These are phyloP conservation scores for Lathronympha strigana DNA, from an alignment of 2,888 invertebrate species.

Conservation along the genomic window DNA sequence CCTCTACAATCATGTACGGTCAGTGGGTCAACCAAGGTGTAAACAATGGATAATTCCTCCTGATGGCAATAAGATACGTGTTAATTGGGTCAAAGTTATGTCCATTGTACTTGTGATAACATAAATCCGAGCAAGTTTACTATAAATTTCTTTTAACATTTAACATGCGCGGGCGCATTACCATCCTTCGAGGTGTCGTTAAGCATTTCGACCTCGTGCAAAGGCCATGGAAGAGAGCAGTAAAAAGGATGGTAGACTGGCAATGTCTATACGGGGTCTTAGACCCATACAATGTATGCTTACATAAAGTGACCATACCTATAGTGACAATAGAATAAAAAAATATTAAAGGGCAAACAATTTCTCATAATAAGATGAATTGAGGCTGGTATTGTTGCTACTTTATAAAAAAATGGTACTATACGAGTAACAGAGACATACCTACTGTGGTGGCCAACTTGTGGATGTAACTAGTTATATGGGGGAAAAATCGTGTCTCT, in stretches of 20 bases:
- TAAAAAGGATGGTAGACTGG: background rate
- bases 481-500: too few relatives aligned
- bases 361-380: too few relatives aligned
- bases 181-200: slow-evolving; percentile 14
- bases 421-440: too few relatives aligned
- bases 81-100: slow-evolving; percentile 4
- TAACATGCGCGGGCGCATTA: background rate
- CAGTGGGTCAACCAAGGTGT: background rate
- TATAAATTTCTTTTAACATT: slow-evolving; percentile 19
- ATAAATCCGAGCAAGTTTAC: slow-evolving; percentile 6
- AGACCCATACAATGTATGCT: too few relatives aligned
- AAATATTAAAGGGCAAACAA: too few relatives aligned
- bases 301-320: too few relatives aligned
- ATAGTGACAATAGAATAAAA: too few relatives aligned
- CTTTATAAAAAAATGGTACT: too few relatives aligned
- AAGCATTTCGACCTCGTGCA: slow-evolving; percentile 28
- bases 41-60: background rate
- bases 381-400: too few relatives aligned
- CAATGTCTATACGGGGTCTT: background rate
- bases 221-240: slow-evolving; percentile 11
- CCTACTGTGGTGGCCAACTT: too few relatives aligned
- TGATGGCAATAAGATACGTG: background rate
- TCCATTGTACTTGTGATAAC: slow-evolving; percentile 8
- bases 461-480: too few relatives aligned
- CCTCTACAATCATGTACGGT: too few relatives aligned